Evolutionary conservation across 2,888 invertebrate genomes (phyloP).

Genomic region (Anagyrus pseudococci): DNA sequence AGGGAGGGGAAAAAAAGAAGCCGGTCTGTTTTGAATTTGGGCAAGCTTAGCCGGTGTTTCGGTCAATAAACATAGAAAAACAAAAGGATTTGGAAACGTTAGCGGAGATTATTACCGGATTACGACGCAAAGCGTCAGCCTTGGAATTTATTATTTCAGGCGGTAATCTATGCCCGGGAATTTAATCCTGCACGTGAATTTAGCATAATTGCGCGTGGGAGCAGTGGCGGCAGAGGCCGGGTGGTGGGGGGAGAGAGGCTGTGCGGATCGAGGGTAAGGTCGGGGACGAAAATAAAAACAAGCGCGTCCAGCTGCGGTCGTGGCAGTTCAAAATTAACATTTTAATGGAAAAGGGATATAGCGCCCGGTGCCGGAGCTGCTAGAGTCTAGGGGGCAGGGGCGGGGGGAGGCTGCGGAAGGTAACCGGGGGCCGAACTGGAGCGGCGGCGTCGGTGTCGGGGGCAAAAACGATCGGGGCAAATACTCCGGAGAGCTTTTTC

Average conservation of each 20-base stretch:
- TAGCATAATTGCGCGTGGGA: constrained; percentile 16
- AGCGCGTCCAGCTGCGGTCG: constrained; percentile 16
- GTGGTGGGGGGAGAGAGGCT: not conserved
- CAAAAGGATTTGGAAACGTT: too few species aligned
- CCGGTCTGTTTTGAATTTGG: too few species aligned
- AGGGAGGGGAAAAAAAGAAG: too few species aligned
- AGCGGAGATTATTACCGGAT: too few species aligned
- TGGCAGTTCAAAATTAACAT: constrained; percentile 22
- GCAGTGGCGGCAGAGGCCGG: not conserved
- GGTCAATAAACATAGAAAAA: too few species aligned
- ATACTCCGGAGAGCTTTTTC: too few species aligned
- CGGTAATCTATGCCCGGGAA: constrained; percentile 1
- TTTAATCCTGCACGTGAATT: constrained; percentile 11
- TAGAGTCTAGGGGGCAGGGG: not conserved
- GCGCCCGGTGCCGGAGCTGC: not conserved
- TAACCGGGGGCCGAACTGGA: too few species aligned
- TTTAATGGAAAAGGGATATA: constrained; percentile 29
- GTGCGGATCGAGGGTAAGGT: too few species aligned
- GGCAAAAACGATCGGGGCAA: not conserved
- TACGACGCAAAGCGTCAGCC: too few species aligned
- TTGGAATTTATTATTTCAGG: not conserved
- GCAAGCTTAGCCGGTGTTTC: too few species aligned
- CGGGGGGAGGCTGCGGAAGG: not conserved
- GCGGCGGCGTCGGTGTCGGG: too few species aligned
- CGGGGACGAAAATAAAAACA: constrained; percentile 6